These are phyloP conservation scores for Ptychadena robeensis DNA, from an alignment of 2,797 vertebrate species.

Conservation along the genomic window DNA sequence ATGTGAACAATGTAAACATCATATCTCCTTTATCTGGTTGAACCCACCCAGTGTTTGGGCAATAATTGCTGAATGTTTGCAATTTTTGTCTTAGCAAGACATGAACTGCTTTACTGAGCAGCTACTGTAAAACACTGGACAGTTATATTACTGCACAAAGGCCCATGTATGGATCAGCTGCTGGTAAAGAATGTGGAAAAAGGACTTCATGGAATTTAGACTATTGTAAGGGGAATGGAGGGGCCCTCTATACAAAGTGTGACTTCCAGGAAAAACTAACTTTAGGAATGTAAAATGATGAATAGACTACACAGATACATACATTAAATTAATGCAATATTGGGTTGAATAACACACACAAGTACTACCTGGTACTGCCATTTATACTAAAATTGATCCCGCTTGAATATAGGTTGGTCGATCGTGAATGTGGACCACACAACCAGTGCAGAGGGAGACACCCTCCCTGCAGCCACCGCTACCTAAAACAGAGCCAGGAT, in stretches of 20 bases:
- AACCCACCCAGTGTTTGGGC: not conserved
- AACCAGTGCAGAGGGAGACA: no score
- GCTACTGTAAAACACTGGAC: not conserved
- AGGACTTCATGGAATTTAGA: not conserved
- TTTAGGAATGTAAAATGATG: not conserved
- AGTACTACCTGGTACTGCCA: no score
- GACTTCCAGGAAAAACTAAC: not conserved
- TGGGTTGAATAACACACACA: no score
- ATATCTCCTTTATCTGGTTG: not conserved
- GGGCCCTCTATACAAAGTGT: not conserved
- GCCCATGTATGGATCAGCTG: not conserved
- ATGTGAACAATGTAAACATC: slow-evolving; percentile 5
- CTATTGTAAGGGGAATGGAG: not conserved
- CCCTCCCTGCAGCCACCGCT: no score
- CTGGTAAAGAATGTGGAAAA: not conserved
- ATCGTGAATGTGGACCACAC: no score
- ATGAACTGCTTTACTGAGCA: not conserved
- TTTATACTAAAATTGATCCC: no score
- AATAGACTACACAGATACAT: not conserved
- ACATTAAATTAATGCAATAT: not conserved
- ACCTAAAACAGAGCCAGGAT: no score
- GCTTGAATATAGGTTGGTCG: no score
- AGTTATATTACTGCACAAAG: not conserved
- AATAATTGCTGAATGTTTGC: not conserved
- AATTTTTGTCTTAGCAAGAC: not conserved